Percentiles rank a stretch among this genome's conserved stretches.
These are phyloP conservation scores for Spodoptera picta DNA, from an alignment of 2,888 invertebrate genomes.

Conservation along the genomic window DNA sequence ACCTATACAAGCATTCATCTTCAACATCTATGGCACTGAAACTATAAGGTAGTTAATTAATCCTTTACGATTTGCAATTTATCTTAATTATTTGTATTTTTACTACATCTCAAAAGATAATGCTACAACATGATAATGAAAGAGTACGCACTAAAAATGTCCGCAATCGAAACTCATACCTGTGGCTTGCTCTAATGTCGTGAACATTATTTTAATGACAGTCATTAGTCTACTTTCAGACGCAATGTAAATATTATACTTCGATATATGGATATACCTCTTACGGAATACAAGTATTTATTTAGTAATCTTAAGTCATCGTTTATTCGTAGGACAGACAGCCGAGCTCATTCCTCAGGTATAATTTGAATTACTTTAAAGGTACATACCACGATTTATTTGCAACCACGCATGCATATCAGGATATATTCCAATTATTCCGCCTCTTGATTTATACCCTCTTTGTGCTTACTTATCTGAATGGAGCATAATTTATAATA, in stretches of 20 bases:
- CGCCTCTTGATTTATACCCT: constrained; percentile 48
- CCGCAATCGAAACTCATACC: constrained; percentile 15
- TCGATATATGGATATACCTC: constrained; percentile 43
- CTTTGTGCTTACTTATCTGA: constrained; percentile 56
- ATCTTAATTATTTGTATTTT: too few relatives aligned
- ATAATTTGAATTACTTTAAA: constrained; percentile 29
- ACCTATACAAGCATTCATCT: too few relatives aligned
- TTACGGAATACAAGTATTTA: constrained; percentile 34
- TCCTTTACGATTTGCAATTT: too few relatives aligned
- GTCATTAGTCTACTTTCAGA: constrained; percentile 53
- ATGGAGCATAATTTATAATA: constrained; percentile 47
- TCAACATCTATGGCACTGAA: too few relatives aligned
- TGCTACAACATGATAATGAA: neutral
- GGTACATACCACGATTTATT: constrained; percentile 25
- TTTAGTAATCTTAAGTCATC: constrained; percentile 39
- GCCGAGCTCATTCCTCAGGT: constrained; percentile 1
- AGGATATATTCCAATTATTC: constrained; percentile 50
- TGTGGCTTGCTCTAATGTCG: constrained; percentile 47
- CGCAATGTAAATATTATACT: constrained; percentile 43
- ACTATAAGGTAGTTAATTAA: too few relatives aligned
- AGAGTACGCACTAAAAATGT: constrained; percentile 14
- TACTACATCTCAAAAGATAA: too few relatives aligned
- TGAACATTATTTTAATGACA: constrained; percentile 55
- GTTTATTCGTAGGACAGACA: constrained; percentile 18
- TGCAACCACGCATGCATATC: constrained; percentile 26